Base-by-base conservation (phyloP, 2,888 invertebrate genomes). In the Scaeva pyrastri region DNA sequence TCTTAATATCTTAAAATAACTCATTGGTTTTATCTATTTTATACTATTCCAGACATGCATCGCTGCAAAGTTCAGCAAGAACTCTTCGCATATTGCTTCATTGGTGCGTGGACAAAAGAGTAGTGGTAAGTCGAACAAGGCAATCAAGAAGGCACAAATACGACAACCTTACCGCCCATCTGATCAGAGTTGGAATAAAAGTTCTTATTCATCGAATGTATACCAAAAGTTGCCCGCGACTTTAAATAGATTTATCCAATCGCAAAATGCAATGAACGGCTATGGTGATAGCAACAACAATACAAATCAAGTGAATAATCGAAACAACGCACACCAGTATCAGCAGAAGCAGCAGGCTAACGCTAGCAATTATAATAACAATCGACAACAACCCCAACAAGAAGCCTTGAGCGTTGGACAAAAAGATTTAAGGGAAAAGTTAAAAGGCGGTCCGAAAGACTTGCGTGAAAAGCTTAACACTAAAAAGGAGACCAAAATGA, bases 41-140 rank as follows among this genome's bases (percentile, higher is more conserved):
- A 45, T 45, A 70, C 19, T 66, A 55, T 74, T 77, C 11, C 86
- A 91, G 91, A 80, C 89, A 74, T 88, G 89, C 88, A 89, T 91
- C 74, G 86, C 88, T 41, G 91, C 90, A 55, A 90, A 89, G 77
- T 89, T 86, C 78, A 91, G 88, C 82, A 87, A 88, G 39, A 91
- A 90, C 74, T 89, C 92, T 16, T 90, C 88, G 16, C 92, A 92
- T 76, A 92, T 92, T 64, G 88, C 88, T 66, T 90, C 90, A 88
- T 90, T 92, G 91, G 90, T 92, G 21, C 88, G 88, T 39, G 12
- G n/a, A 1, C 92, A 92, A 81, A 85, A 85, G 73, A 85, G 68
- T 64, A 78, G 68, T 56, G 64, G 52, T 39, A 91, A 89, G 77
- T 36, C 88, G 45, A 75, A 48, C 50, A 89, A 73, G 48, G 71